Conservation (phyloP, 2,888 invertebrate genomes). For the Tiliacea citrago region DNA sequence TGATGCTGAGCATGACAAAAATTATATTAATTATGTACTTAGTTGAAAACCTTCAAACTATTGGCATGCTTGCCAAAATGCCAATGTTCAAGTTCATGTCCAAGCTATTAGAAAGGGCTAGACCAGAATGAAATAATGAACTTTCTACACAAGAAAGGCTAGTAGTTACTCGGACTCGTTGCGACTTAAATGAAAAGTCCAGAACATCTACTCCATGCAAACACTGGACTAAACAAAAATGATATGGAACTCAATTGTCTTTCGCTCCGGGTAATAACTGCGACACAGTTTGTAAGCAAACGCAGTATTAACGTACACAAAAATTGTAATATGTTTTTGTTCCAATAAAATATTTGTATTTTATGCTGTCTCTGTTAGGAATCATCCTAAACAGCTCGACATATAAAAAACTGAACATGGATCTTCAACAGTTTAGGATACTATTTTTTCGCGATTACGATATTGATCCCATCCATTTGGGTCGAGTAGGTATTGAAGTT, state of each 20-base stretch:
- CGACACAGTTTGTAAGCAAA: no score
- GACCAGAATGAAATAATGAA: slow-evolving; percentile 62
- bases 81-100: not conserved
- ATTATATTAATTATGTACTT: not conserved
- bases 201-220: slow-evolving; percentile 24
- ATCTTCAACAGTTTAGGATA: not conserved
- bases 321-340: no score
- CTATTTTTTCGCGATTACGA: no score
- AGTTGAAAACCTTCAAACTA: not conserved
- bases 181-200: not conserved
- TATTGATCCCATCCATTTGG: no score
- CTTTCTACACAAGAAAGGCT: slow-evolving; percentile 62
- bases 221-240: not conserved
- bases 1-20: not conserved
- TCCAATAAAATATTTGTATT: no score
- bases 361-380: not conserved
- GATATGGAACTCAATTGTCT: no score
- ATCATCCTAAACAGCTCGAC: not conserved
- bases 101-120: slow-evolving; percentile 42
- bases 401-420: not conserved
- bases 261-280: no score
- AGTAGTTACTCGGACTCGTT: slow-evolving; percentile 1
- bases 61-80: not conserved
- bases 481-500: no score
- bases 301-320: no score